Evolutionary conservation across 2,113 vertebrate species (phyloP).

Genomic region (Petromus typicus): DNA sequence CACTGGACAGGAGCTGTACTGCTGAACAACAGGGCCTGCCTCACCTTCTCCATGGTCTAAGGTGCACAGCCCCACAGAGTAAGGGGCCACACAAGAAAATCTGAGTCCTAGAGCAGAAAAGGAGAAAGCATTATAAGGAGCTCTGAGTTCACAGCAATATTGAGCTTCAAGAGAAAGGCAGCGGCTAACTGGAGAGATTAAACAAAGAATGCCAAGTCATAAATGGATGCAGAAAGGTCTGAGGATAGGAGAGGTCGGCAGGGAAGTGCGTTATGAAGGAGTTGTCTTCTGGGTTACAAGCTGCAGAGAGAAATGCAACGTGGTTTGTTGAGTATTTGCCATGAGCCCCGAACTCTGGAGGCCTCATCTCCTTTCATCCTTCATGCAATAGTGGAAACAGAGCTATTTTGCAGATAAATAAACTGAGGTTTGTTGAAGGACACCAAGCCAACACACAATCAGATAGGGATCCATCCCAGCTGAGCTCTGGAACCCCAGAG

Average conservation of each 20-base stretch:
- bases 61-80: neutral
- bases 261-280: neutral
- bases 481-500: neutral
- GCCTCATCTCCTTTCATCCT: neutral
- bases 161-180: neutral
- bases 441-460: neutral
- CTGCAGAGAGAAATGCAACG: neutral
- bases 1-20: too few relatives aligned
- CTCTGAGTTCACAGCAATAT: neutral
- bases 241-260: neutral
- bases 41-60: neutral
- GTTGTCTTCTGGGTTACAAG: neutral
- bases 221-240: neutral
- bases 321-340: neutral
- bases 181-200: neutral
- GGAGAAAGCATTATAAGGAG: neutral
- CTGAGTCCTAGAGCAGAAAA: neutral
- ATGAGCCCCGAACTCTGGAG: neutral
- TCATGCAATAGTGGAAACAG: neutral
- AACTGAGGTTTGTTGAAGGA: neutral
- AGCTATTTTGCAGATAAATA: neutral
- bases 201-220: neutral
- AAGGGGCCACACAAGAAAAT: neutral
- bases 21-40: neutral
- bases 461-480: neutral